Evolutionary conservation across 2,113 vertebrate species (phyloP), one percentile per base, ranked within the genome.

Genomic region (Plotosus lineatus): DNA sequence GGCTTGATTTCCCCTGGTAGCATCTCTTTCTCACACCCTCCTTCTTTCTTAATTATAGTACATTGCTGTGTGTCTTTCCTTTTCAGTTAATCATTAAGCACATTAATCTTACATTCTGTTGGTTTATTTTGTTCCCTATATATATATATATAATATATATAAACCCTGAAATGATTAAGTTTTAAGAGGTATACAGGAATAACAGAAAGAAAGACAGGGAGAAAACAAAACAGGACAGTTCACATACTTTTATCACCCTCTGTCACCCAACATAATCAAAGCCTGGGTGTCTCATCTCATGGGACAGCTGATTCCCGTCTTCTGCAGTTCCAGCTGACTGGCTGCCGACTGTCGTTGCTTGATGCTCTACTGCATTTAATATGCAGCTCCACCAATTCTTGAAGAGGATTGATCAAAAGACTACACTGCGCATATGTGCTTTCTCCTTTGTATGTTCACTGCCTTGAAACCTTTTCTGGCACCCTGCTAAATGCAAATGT

Each of bases 281-380:
- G 75, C 71, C 28, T 15, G 15, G 53, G 44, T 74, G 75, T 65
- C 50, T 55, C 74, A 76, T 82, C 80, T 82, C 75, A 8, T 33
- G 78, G 68, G 81, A 80, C 74, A 80, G 56, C 72, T 80, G 75
- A 80, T 77, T 80, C 76, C 76, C 56, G 48, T 84, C 85, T 82
- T 65, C 75, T 75, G 48, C 44, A 21, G 85, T 83, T 86, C 77
- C 65, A 75, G 46, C 58, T 50, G 78, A 77, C 69, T 81, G 72
- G 44, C 48, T 80, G 40, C 76, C 73, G 75, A 84, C 76, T 86
- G 83, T 78, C 46, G 55, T 79, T 7, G 26, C 66, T 61, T 38
- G 42, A 44, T 61, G 33, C 56, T 42, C 65, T 58, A 46, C 46
- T 74, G 50, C 66, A 78, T 84, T 69, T 82, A 69, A 79, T 65